These are phyloP conservation scores for Herpailurus yagouaroundi DNA, from an alignment of 2,113 vertebrate genomes.

Conservation along the genomic window DNA sequence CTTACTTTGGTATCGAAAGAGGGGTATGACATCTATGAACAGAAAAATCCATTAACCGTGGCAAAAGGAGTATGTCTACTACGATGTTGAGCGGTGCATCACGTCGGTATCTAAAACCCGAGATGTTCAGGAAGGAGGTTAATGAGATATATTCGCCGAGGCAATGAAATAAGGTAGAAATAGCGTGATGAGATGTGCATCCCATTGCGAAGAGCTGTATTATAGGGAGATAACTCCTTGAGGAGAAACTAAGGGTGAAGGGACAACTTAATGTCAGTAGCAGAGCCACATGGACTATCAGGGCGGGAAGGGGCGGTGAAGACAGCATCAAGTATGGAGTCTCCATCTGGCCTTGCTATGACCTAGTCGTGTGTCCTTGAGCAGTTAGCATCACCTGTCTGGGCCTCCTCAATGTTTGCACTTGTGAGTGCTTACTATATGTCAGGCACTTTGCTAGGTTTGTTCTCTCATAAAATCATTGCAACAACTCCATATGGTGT, in stretches of 20 bases:
- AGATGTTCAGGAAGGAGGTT: background rate
- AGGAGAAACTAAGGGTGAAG: background rate
- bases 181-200: background rate
- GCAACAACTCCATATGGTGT: background rate
- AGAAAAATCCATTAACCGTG: background rate
- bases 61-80: background rate
- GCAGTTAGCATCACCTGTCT: background rate
- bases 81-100: background rate
- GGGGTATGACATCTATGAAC: background rate
- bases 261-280: background rate
- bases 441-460: background rate
- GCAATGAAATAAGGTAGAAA: background rate
- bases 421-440: background rate
- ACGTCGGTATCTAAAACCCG: background rate
- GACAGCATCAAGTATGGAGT: background rate
- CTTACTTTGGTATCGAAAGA: background rate
- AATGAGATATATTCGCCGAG: background rate
- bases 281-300: background rate
- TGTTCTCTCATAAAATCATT: background rate
- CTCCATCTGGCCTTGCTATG: background rate
- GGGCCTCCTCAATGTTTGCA: background rate
- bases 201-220: background rate
- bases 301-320: background rate
- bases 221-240: background rate
- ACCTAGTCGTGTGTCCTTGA: background rate